Evolutionary conservation across 92 coral and sea anemone genomes (phyloP).

Genomic region (Porites evermanni): DNA sequence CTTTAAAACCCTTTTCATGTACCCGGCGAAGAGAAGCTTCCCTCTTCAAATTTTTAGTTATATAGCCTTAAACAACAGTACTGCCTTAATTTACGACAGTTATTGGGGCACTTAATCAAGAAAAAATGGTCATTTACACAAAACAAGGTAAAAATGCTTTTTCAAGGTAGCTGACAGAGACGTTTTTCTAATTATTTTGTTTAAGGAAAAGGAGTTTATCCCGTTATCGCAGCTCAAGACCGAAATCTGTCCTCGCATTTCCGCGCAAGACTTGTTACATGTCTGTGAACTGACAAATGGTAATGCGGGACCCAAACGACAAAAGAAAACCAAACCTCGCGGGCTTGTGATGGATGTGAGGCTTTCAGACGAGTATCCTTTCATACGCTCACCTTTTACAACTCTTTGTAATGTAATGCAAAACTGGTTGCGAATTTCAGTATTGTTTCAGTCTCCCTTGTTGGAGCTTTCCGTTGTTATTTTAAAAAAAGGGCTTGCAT

Average conservation of each 20-base stretch:
- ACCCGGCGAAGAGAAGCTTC: too few relatives aligned
- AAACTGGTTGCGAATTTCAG: too few relatives aligned
- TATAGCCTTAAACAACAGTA: too few relatives aligned
- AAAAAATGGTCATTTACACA: too few relatives aligned
- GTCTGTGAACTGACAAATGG: conserved; percentile 77
- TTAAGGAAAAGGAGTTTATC: conserved; percentile 90
- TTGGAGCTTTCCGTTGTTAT: too few relatives aligned
- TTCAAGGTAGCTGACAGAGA: too few relatives aligned
- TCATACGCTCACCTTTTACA: not conserved
- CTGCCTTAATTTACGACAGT: too few relatives aligned
- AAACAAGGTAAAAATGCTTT: not conserved
- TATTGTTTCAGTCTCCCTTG: too few relatives aligned
- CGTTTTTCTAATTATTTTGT: not conserved
- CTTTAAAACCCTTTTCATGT: too few relatives aligned
- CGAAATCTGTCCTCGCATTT: conserved; percentile 89
- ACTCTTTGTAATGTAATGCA: not conserved
- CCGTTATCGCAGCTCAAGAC: conserved; percentile 80
- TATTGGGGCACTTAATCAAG: too few relatives aligned
- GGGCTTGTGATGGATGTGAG: conserved; percentile 94
- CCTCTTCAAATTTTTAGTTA: too few relatives aligned
- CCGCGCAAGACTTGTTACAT: conserved; percentile 87
- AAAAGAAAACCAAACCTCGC: conserved; percentile 79
- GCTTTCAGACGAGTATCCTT: conserved; percentile 98
- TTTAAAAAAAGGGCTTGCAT: too few relatives aligned
- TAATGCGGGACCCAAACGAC: conserved; percentile 40